Conservation (phyloP, 1,140 invertebrate species). For the Idris sp. region DNA sequence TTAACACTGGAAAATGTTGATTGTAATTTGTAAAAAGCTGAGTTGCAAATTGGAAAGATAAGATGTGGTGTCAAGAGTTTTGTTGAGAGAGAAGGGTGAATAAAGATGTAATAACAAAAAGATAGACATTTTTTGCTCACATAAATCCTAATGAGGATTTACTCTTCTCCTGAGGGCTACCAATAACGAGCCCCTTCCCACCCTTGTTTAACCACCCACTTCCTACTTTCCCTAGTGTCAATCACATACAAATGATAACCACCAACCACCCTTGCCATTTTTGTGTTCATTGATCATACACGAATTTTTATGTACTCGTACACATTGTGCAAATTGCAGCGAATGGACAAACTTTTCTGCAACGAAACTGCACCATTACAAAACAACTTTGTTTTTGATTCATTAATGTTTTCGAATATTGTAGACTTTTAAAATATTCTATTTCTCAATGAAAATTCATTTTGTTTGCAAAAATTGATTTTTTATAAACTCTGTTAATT, state of each 20-base stretch:
- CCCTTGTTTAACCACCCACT: constrained; percentile 43
- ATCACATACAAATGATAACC: constrained; percentile 68
- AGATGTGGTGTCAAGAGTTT: constrained; percentile 23
- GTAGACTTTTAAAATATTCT: too few species aligned
- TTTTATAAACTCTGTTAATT: too few species aligned
- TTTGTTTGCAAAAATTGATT: too few species aligned
- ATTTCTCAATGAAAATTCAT: too few species aligned
- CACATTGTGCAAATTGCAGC: constrained; percentile 28
- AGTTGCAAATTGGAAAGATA: constrained; percentile 30
- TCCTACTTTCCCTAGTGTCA: constrained; percentile 57
- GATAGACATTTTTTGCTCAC: constrained; percentile 61
- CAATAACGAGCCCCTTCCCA: constrained; percentile 63
- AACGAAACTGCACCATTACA: constrained; percentile 11
- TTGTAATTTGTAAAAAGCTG: too few species aligned
- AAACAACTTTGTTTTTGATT: constrained; percentile 20
- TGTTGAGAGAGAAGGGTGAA: constrained; percentile 30
- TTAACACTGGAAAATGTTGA: constrained; percentile 2
- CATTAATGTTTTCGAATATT: constrained; percentile 13
- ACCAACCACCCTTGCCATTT: constrained; percentile 57
- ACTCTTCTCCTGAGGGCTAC: constrained; percentile 66
- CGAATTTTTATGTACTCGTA: constrained; percentile 47
- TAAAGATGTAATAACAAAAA: constrained; percentile 22
- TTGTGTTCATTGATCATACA: constrained; percentile 60
- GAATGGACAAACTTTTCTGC: constrained; percentile 31
- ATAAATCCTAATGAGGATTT: constrained; percentile 68